Conservation (phyloP, 2,888 invertebrate species). For the Drosophila falleni region DNA sequence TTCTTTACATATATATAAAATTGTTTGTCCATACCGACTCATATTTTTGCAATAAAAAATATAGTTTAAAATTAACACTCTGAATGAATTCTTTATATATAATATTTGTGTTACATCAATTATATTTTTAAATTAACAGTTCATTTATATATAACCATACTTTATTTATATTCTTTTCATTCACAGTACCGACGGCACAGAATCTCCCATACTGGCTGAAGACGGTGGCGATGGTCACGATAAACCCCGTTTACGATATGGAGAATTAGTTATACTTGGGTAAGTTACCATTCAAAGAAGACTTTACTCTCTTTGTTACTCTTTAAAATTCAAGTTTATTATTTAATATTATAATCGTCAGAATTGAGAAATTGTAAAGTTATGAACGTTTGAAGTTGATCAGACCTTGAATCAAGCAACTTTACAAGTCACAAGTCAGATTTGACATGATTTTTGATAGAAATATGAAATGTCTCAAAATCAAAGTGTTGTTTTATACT, state of each 20-base stretch:
- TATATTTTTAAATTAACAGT: neutral
- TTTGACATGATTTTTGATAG: too few species aligned
- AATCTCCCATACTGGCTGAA: slow-evolving; percentile 92
- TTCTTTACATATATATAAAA: too few species aligned
- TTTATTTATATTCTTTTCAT: neutral
- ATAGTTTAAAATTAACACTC: neutral
- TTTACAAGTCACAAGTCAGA: too few species aligned
- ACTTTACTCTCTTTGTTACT: neutral
- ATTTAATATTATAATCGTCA: slow-evolving; percentile 8
- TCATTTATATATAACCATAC: neutral
- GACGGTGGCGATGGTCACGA: slow-evolving; percentile 91
- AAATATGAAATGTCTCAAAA: too few species aligned
- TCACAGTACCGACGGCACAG: slow-evolving; percentile 89
- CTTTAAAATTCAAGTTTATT: slow-evolving; percentile 7
- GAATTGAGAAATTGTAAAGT: slow-evolving; percentile 6
- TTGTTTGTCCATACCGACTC: too few species aligned
- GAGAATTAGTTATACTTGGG: slow-evolving; percentile 97
- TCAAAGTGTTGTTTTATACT: too few species aligned
- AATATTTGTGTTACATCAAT: too few species aligned
- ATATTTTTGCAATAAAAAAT: neutral
- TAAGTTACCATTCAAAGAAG: slow-evolving; percentile 85
- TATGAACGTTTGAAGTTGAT: too few species aligned
- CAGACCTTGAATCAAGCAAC: too few species aligned
- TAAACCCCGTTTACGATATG: slow-evolving; percentile 95
- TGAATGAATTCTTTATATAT: too few species aligned